Evolutionary conservation across 2,888 invertebrate species (phyloP).

Genomic region (Barypeithes pellucidus): DNA sequence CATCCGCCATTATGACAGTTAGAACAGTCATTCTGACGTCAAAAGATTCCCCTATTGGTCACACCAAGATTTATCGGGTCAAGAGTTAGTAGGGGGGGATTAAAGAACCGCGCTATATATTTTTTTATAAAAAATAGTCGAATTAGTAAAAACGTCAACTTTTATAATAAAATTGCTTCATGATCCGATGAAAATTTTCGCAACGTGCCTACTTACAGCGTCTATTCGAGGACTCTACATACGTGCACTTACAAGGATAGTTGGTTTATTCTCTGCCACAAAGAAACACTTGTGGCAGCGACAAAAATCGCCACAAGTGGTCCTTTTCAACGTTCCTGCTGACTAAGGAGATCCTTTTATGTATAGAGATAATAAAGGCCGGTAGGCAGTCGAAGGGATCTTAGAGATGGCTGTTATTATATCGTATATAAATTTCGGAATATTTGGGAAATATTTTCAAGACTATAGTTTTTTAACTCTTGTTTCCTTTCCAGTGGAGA

Average conservation of each 20-base stretch:
- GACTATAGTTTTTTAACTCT: too few relatives aligned
- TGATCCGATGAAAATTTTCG: conserved; percentile 34
- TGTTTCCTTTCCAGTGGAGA: too few relatives aligned
- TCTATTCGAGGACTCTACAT: conserved; percentile 44
- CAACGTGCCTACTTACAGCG: conserved; percentile 47
- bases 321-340: conserved; percentile 43
- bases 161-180: neutral
- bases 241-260: conserved; percentile 43
- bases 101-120: too few relatives aligned
- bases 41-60: too few relatives aligned
- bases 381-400: neutral
- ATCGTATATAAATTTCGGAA: too few relatives aligned
- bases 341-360: conserved; percentile 45
- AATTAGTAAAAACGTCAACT: conserved; percentile 24
- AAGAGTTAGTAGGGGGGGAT: too few relatives aligned
- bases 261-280: conserved; percentile 54
- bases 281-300: conserved; percentile 54
- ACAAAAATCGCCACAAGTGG: conserved; percentile 52
- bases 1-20: too few relatives aligned
- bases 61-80: too few relatives aligned
- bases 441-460: too few relatives aligned
- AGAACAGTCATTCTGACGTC: too few relatives aligned
- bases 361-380: conserved; percentile 39
- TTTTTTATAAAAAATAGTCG: too few relatives aligned
- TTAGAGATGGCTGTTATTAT: neutral